Evolutionary conservation across 2,888 invertebrate species (phyloP), one percentile per base, ranked within the genome.

Genomic region (Diadegma fenestrale): DNA sequence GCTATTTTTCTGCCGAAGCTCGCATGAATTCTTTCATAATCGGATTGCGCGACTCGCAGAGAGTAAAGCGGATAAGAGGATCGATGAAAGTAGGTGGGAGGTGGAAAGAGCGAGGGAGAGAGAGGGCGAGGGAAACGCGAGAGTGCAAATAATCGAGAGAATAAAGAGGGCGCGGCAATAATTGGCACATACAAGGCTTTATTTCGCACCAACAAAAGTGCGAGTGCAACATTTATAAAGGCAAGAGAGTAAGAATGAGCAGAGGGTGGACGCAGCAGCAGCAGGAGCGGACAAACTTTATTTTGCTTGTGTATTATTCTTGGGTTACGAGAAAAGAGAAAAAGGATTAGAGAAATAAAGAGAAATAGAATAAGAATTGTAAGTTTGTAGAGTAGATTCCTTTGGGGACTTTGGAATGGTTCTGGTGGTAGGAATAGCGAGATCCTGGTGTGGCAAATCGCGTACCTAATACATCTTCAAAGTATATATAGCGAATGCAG

Each of bases 161-260:
- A 63, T 45, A 19, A 51, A 72, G 41, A 48, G 61, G 26, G 58
- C 37, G 41, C 10, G 26, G 48, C 80, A 80, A 86, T 86, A 87
- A 87, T 87, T 84, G 84, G 80, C 82, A 82, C 83, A 78, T 73
- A 83, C 73, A 68, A 68, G 33, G 85, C 82, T 86, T 80, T 71
- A 77, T 85, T 83, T 77, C 54, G 72, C 63, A 63, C 37, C 54
- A 37, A 41, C 19, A 72, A n/a, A 72, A 37, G 33, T 63, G 26
- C 22, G 5, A 72, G 33, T 54, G 54, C 30, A 26, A 37, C 33
- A 14, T 37, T 19, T 22, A 58, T 72, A n/a, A 43, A 43, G 1
- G 37, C 26, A 43, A 45, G n/a, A 22, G 17, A 54, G 54, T 22
- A 54, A 54, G 12, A 54, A 4, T 22, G 14, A 58, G 58, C 58